Evolutionary conservation across 2,888 invertebrate genomes (phyloP).

Genomic region (Sarcophaga rosellei): DNA sequence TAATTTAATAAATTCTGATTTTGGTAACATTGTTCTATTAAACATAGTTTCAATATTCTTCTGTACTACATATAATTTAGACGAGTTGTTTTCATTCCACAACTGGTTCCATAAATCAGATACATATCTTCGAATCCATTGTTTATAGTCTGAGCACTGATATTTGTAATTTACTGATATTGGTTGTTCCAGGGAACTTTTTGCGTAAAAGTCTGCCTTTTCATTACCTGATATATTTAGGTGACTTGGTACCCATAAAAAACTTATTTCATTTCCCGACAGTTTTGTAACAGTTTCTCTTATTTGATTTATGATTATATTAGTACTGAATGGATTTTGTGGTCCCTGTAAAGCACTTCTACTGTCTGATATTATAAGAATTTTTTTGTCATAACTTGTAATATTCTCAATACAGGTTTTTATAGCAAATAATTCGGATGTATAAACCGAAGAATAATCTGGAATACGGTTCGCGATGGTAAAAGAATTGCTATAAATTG

Average conservation of each 20-base stretch:
- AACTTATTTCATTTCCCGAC: too few species aligned
- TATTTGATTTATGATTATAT: too few species aligned
- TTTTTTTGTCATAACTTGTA: slow-evolving; percentile 9
- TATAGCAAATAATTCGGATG: not conserved
- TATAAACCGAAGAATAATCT: slow-evolving; percentile 25
- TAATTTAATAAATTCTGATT: too few species aligned
- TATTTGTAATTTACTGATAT: not conserved
- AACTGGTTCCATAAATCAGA: not conserved
- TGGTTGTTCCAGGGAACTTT: not conserved
- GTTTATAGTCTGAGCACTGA: not conserved
- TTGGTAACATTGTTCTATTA: too few species aligned
- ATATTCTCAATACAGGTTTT: slow-evolving; percentile 23
- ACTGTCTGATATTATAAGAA: slow-evolving; percentile 14
- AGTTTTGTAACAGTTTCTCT: too few species aligned
- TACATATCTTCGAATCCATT: not conserved
- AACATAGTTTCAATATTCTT: too few species aligned
- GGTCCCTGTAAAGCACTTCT: not conserved
- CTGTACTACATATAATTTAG: too few species aligned
- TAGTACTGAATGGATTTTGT: not conserved
- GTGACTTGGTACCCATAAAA: too few species aligned
- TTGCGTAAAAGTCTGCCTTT: too few species aligned
- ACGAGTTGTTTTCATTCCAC: too few species aligned
- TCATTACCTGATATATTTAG: too few species aligned
- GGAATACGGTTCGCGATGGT: not conserved
- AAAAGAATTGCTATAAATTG: not conserved